Evolutionary conservation across 2,888 invertebrate genomes (phyloP).

Genomic region (Dorcus hopei): DNA sequence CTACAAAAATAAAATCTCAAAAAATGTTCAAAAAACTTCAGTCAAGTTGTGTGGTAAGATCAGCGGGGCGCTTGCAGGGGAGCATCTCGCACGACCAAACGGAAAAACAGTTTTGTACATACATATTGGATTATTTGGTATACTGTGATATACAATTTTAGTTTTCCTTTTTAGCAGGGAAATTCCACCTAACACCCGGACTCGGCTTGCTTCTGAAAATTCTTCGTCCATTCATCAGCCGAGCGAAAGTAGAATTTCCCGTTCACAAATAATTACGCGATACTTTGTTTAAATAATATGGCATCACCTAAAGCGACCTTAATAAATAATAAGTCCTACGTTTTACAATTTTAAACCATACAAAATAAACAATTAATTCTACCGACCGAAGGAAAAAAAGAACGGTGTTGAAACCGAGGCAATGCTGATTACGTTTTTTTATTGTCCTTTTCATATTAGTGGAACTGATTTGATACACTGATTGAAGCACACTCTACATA

Average conservation of each 20-base stretch:
- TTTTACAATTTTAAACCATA: background rate
- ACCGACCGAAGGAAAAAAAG: background rate
- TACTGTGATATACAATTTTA: slow-evolving; percentile 33
- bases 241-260: background rate
- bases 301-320: slow-evolving; percentile 26
- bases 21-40: slow-evolving; percentile 31
- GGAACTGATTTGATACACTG: slow-evolving; percentile 1
- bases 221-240: background rate
- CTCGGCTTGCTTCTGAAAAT: slow-evolving; percentile 6
- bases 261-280: slow-evolving; percentile 1
- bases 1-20: slow-evolving; percentile 40
- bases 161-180: slow-evolving; percentile 8
- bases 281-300: slow-evolving; percentile 19
- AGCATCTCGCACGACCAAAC: slow-evolving; percentile 5
- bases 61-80: background rate
- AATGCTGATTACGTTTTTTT: background rate
- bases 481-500: slow-evolving; percentile 6
- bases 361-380: background rate
- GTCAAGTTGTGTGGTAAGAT: slow-evolving; percentile 6
- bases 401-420: slow-evolving; percentile 1
- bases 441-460: slow-evolving; percentile 4
- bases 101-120: slow-evolving; percentile 32
- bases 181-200: slow-evolving; percentile 26
- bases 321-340: background rate
- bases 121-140: slow-evolving; percentile 38